Conservation (phyloP, 64 coral and sea anemone genomes). For the Actinia equina region DNA sequence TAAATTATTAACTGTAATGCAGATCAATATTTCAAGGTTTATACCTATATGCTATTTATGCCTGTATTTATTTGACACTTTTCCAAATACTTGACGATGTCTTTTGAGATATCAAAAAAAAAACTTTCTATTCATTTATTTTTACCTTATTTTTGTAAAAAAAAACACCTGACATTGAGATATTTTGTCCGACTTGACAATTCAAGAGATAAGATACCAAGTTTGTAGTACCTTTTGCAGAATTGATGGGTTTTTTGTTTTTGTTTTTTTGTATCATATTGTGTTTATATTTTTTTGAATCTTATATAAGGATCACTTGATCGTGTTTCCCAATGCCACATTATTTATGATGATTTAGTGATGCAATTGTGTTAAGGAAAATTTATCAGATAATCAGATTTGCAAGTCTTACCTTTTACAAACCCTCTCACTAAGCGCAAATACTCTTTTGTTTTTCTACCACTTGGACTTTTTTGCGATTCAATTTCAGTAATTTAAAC, state of each 20-base stretch:
- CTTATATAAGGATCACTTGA: too few relatives aligned
- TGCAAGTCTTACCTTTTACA: too few relatives aligned
- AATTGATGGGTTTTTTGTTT: too few relatives aligned
- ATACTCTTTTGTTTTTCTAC: too few relatives aligned
- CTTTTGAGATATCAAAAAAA: neutral
- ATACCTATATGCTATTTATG: neutral
- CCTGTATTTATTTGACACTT: neutral
- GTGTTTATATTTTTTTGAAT: too few relatives aligned
- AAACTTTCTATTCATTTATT: neutral
- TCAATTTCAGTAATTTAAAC: too few relatives aligned
- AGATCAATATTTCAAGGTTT: neutral
- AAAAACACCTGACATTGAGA: too few relatives aligned
- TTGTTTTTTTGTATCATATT: too few relatives aligned
- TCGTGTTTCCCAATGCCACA: neutral
- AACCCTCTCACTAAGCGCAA: too few relatives aligned
- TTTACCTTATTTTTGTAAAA: neutral
- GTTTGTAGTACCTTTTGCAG: neutral
- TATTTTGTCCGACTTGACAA: neutral
- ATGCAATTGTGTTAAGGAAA: neutral
- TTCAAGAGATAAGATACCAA: neutral
- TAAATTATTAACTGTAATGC: neutral
- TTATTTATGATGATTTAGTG: too few relatives aligned
- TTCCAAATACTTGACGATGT: neutral
- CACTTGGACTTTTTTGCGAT: too few relatives aligned
- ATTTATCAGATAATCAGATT: neutral